Base-by-base conservation (phyloP, 1,140 invertebrate species). In the Drosophila lini region DNA sequence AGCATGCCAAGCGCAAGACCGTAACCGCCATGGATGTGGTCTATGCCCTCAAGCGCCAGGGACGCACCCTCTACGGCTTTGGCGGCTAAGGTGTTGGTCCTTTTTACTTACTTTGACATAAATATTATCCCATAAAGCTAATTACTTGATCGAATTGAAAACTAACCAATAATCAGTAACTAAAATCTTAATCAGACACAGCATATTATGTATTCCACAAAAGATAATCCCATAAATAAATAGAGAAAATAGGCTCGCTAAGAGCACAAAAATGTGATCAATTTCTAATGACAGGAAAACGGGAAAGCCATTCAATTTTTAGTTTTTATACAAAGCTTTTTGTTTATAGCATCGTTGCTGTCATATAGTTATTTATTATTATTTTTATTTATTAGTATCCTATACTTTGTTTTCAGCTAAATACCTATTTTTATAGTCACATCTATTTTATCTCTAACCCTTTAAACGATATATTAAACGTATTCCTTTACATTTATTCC, bases 11-110 rank as follows among this genome's bases (percentile, higher is more conserved):
- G 93, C 93, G 96, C 73, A 97, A 97, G 93, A 97, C 96, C 19
- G 95, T 95, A 40, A 97, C 96, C 10, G 96, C 96, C 56, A 97
- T 97, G 96, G 96, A 97, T 89, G 96, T 97, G 15, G 97, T 97
- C 22, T 97, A 97, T 84, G 96, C 96, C 31, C 93, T 97, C 75
- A 97, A 97, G 92, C 93, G 96, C 52, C 96, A 97, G 93, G 97
- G 97, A 36, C 93, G 96, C 31, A 95, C 94, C 34, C 81, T 95
- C 0, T 95, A 95, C 84, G 95, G 95, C 73, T 95, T 95, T 69
- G 94, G 94, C 47, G 94, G 94, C 75, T 95, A 93, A 94, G 57
- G 34, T 25, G 52, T 10, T 31, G 28, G 28, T 10, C 47, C 52
- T 16, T 13, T 22, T 36, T 38, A 55, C 50, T 53, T 53, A 52